These are phyloP conservation scores for Oplegnathus fasciatus DNA, from an alignment of 2,113 vertebrate species.

Conservation along the genomic window DNA sequence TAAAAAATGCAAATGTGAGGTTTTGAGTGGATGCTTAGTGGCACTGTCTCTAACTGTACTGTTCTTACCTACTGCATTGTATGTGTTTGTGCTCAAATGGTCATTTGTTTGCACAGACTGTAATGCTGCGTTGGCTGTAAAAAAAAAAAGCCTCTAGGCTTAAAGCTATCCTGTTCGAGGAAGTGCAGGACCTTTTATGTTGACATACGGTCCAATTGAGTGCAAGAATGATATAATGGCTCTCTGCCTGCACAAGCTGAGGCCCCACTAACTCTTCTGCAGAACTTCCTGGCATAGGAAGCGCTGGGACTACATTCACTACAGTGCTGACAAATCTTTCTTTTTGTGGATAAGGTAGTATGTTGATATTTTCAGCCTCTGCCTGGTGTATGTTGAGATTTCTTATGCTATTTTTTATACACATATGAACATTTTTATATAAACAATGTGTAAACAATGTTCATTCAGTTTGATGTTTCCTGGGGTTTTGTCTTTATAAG, in stretches of 20 bases:
- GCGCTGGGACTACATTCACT: constrained; percentile 46
- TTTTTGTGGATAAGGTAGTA: constrained; percentile 30
- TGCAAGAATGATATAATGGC: constrained; percentile 63
- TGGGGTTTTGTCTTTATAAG: constrained; percentile 1
- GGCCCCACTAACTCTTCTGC: constrained; percentile 51
- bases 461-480: not conserved
- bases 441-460: not conserved
- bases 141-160: constrained; percentile 49
- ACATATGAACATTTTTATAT: not conserved
- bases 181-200: constrained; percentile 60
- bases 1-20: not conserved
- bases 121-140: constrained; percentile 20
- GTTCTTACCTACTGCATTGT: not conserved
- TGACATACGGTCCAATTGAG: constrained; percentile 58
- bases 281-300: constrained; percentile 69
- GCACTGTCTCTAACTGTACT: not conserved
- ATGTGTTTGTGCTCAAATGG: constrained; percentile 7
- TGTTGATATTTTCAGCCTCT: constrained; percentile 17
- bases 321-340: constrained; percentile 55
- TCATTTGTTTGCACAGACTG: constrained; percentile 24
- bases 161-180: constrained; percentile 49
- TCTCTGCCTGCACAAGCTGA: constrained; percentile 52
- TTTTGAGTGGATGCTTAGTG: not conserved
- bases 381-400: not conserved
- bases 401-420: not conserved